Evolutionary conservation across 2,113 vertebrate genomes (phyloP).

Genomic region (Equus przewalskii): DNA sequence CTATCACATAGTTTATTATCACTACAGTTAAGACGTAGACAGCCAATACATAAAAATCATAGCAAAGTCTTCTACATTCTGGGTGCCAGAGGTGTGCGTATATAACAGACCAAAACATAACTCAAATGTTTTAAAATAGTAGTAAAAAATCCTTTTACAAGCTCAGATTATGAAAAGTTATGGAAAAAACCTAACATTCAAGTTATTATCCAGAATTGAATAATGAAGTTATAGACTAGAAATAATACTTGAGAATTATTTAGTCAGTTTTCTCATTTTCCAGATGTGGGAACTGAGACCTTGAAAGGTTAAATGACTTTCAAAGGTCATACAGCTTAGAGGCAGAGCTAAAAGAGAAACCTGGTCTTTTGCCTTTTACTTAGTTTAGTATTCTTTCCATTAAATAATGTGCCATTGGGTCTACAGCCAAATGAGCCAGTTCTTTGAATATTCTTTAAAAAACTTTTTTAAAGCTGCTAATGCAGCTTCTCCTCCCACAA

Average conservation of each 20-base stretch:
- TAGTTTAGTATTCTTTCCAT: conserved; percentile 50
- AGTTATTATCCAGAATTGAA: conserved; percentile 40
- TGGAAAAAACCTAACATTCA: conserved; percentile 36
- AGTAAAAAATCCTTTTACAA: background rate
- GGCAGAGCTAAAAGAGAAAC: conserved; percentile 33
- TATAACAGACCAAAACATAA: conserved; percentile 40
- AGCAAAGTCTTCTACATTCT: background rate
- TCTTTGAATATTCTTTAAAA: conserved; percentile 8
- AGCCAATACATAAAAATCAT: conserved; percentile 21
- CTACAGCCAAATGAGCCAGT: background rate
- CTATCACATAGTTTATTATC: background rate
- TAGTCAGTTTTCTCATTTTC: conserved; percentile 46
- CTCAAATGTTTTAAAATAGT: background rate
- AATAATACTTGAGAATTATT: conserved; percentile 3
- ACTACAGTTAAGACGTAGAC: background rate
- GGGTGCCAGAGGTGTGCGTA: background rate
- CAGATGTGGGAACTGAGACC: conserved; percentile 23
- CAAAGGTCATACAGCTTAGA: conserved; percentile 37
- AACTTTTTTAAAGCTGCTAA: background rate
- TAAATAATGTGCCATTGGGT: conserved; percentile 21
- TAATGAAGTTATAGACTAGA: conserved; percentile 48
- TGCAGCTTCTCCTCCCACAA: background rate
- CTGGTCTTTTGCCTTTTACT: conserved; percentile 32
- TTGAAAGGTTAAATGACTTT: conserved; percentile 52
- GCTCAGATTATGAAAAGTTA: conserved; percentile 52